phyloP scores from a whole-genome alignment of 2,888 invertebrate genomes.

The Meliscaeva auricollis region DNA sequence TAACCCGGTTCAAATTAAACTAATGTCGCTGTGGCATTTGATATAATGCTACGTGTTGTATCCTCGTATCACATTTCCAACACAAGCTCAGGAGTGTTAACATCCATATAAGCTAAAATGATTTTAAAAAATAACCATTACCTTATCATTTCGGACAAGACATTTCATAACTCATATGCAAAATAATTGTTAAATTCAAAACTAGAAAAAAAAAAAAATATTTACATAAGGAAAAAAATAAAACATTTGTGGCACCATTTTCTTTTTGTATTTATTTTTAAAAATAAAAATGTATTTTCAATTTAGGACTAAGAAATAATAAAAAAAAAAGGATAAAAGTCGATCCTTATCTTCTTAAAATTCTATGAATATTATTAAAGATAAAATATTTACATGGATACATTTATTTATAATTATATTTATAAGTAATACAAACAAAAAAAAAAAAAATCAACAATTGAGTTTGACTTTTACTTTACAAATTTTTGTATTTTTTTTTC shows the following conservation, averaged over 20 bases:
- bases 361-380: constrained; percentile 10
- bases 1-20: no score
- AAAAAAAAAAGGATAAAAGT: constrained; percentile 13
- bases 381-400: constrained; percentile 30
- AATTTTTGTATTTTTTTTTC: background rate
- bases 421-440: constrained; percentile 31
- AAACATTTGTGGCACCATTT: constrained; percentile 74
- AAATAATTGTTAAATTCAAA: background rate
- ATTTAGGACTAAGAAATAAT: constrained; percentile 42
- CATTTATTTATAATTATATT: constrained; percentile 3
- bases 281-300: constrained; percentile 65
- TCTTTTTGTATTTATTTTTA: constrained; percentile 69
- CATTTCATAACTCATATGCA: no score
- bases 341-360: constrained; percentile 47
- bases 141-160: no score
- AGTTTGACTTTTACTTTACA: constrained; percentile 17
- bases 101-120: no score
- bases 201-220: constrained; percentile 1
- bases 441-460: constrained; percentile 54
- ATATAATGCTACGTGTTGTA: no score
- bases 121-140: no score
- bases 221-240: constrained; percentile 36
- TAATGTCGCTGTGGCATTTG: no score
- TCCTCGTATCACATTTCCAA: no score
- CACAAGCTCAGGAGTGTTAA: no score